These are phyloP conservation scores for Misgurnus mizolepis DNA, from an alignment of 2,113 vertebrate genomes.

Conservation along the genomic window DNA sequence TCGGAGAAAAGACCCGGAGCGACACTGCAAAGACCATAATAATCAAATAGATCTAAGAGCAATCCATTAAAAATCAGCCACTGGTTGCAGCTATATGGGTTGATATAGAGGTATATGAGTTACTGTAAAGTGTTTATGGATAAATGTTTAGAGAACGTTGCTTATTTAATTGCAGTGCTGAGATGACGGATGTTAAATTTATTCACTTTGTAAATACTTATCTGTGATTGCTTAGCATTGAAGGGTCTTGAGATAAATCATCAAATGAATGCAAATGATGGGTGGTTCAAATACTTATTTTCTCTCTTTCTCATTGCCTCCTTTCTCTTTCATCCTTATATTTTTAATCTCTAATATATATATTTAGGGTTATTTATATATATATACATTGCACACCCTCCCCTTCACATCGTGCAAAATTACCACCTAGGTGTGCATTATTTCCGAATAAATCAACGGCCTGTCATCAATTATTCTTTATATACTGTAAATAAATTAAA, in stretches of 20 bases:
- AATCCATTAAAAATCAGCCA: not conserved
- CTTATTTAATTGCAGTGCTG: conserved; percentile 10
- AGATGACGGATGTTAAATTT: conserved; percentile 15
- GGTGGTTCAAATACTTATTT: not conserved
- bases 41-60: not conserved
- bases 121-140: conserved; percentile 10
- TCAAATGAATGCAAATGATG: conserved; percentile 31
- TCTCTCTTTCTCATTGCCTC: not conserved
- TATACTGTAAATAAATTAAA: too few relatives aligned
- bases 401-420: too few relatives aligned
- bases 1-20: not conserved
- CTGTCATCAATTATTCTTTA: too few relatives aligned
- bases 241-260: conserved; percentile 33
- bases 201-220: conserved; percentile 35
- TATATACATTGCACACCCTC: not conserved
- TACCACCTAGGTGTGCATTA: too few relatives aligned
- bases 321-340: not conserved
- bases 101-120: not conserved
- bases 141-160: conserved; percentile 22
- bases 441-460: too few relatives aligned
- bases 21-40: not conserved
- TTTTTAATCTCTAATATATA: not conserved
- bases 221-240: conserved; percentile 29
- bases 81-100: not conserved
- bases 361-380: not conserved